These are phyloP conservation scores for Xiphias gladius DNA, from an alignment of 2,113 vertebrate species.

Conservation along the genomic window DNA sequence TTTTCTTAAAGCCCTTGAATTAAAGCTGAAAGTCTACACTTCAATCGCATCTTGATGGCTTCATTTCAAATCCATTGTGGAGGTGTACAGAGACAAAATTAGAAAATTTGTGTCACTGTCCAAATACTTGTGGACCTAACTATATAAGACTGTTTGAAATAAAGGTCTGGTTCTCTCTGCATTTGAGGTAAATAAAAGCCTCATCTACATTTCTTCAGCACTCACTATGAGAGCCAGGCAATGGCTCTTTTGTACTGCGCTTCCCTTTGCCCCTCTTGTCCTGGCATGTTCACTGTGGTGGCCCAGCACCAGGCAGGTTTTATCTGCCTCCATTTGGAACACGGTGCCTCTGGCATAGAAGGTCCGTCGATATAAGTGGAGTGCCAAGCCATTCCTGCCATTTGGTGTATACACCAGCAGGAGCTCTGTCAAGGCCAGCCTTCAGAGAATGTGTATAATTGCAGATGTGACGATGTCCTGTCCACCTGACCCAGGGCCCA, in stretches of 20 bases:
- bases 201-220: slow-evolving; percentile 33
- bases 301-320: slow-evolving; percentile 56
- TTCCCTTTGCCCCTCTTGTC: slow-evolving; percentile 42
- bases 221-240: slow-evolving; percentile 35
- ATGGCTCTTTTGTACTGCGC: slow-evolving; percentile 39
- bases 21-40: too few species aligned
- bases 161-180: not conserved
- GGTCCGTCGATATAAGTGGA: slow-evolving; percentile 31
- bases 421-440: slow-evolving; percentile 34
- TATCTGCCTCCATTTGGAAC: slow-evolving; percentile 64
- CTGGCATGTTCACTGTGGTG: slow-evolving; percentile 64
- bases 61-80: too few species aligned
- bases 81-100: too few species aligned
- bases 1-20: too few species aligned
- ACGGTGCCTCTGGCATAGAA: slow-evolving; percentile 49
- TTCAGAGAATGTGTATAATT: slow-evolving; percentile 51
- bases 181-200: slow-evolving; percentile 1
- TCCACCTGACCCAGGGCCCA: slow-evolving; percentile 45
- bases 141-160: not conserved
- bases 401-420: slow-evolving; percentile 35
- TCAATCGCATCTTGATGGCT: too few species aligned
- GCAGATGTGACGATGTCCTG: slow-evolving; percentile 48
- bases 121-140: too few species aligned
- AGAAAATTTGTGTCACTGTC: too few species aligned
- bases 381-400: slow-evolving; percentile 47